Conservation (phyloP, 2,113 vertebrate species). For the Oncorhynchus nerka region DNA sequence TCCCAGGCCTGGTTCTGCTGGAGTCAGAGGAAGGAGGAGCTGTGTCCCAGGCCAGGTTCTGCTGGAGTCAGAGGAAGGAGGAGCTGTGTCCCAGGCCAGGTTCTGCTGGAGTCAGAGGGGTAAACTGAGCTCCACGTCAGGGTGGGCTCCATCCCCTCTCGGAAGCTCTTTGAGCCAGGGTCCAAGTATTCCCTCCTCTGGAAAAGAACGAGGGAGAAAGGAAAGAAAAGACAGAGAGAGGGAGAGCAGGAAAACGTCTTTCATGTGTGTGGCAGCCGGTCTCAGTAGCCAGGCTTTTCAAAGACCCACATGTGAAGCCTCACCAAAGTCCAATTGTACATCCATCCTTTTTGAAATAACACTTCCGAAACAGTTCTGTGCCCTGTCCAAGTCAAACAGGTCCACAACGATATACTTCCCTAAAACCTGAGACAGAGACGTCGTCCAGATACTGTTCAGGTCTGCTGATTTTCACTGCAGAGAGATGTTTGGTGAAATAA, state of each 20-base stretch:
- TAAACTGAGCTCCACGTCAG: not conserved
- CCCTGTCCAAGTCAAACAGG: not conserved
- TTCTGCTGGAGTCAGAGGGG: not conserved
- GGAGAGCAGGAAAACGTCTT: not conserved
- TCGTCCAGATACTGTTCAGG: not conserved
- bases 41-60: no score
- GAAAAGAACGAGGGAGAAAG: not conserved
- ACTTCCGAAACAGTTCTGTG: not conserved
- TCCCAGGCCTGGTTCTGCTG: no score
- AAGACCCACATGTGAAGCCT: not conserved
- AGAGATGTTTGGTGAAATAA: not conserved
- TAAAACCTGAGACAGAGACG: not conserved
- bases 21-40: no score
- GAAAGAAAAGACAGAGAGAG: not conserved
- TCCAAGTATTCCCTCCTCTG: not conserved
- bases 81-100: not conserved
- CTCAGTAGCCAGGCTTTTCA: not conserved
- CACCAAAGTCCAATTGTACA: not conserved
- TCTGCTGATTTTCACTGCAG: not conserved
- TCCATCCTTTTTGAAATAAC: constrained; percentile 1
- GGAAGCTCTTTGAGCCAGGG: not conserved
- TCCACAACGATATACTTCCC: not conserved
- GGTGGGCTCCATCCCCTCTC: not conserved
- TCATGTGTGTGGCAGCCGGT: constrained; percentile 2
- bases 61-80: not conserved